These are phyloP conservation scores for Panurus biarmicus DNA, from an alignment of 2,113 vertebrate species.

Conservation along the genomic window DNA sequence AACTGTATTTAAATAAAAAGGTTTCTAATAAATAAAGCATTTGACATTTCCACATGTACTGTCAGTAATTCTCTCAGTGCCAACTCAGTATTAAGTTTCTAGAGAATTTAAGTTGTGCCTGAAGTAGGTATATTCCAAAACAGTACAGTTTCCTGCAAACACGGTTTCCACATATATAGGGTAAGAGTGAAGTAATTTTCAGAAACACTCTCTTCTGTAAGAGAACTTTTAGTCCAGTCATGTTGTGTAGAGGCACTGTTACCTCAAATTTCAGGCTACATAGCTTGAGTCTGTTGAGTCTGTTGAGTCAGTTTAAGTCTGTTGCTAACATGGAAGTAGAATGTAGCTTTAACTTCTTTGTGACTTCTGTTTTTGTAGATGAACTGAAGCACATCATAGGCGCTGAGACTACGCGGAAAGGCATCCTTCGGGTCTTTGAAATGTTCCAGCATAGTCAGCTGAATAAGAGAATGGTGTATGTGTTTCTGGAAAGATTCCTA, in stretches of 20 bases:
- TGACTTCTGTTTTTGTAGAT: slow-evolving; percentile 62
- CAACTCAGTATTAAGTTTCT: background rate
- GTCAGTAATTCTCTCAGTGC: background rate
- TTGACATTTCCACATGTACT: background rate
- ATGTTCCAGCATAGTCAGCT: slow-evolving; percentile 98
- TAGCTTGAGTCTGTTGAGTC: no score
- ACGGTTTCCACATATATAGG: background rate
- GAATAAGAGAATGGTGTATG: slow-evolving; percentile 93
- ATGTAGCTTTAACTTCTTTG: background rate
- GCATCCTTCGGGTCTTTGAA: slow-evolving; percentile 96
- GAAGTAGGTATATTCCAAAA: background rate
- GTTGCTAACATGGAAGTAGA: background rate
- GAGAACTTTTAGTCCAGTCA: background rate
- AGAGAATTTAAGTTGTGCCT: background rate
- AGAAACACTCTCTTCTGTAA: background rate
- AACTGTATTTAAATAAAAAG: background rate
- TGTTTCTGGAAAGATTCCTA: slow-evolving; percentile 96
- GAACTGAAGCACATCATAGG: slow-evolving; percentile 84
- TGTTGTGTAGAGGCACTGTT: background rate
- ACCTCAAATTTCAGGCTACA: background rate
- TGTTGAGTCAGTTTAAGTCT: background rate
- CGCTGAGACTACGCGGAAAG: slow-evolving; percentile 90
- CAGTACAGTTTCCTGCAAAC: background rate
- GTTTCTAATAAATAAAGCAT: background rate
- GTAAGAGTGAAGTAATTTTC: background rate